Conservation (phyloP, 1,140 invertebrate genomes). For the Papilio polyxenes region DNA sequence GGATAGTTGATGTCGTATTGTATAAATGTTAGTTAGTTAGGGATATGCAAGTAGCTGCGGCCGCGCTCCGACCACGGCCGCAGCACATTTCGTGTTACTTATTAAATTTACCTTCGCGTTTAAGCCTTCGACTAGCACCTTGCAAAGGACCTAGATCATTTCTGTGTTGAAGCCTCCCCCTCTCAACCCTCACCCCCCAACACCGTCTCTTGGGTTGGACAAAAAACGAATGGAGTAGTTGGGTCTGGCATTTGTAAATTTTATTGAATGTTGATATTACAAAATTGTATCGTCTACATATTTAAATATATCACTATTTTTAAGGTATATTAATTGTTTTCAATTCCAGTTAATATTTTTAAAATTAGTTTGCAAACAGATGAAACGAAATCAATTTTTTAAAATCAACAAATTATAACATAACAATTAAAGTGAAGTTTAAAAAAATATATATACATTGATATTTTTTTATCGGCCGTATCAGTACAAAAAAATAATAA, state of each 20-base stretch:
- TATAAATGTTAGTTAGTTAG: slow-evolving; percentile 63
- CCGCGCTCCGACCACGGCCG: slow-evolving; percentile 28
- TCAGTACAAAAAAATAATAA: slow-evolving; percentile 71
- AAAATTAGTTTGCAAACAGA: slow-evolving; percentile 43
- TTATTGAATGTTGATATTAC: slow-evolving; percentile 70
- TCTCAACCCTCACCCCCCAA: background rate
- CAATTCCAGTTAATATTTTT: slow-evolving; percentile 55
- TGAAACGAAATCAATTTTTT: background rate
- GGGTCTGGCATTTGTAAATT: slow-evolving; percentile 63
- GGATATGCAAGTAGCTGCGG: slow-evolving; percentile 46
- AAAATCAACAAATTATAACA: background rate
- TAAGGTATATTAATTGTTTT: slow-evolving; percentile 55
- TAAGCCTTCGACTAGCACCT: slow-evolving; percentile 55
- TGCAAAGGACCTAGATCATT: slow-evolving; percentile 47
- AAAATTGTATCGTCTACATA: slow-evolving; percentile 52
- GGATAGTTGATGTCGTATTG: slow-evolving; percentile 69
- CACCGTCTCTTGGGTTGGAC: background rate
- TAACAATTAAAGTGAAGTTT: slow-evolving; percentile 43
- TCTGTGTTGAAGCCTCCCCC: slow-evolving; percentile 36
- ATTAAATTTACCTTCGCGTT: slow-evolving; percentile 55
- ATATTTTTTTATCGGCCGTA: slow-evolving; percentile 75
- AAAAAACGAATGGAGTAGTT: slow-evolving; percentile 48
- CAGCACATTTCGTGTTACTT: slow-evolving; percentile 53
- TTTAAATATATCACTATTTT: slow-evolving; percentile 63
- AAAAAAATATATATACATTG: slow-evolving; percentile 49